A percentile compares a stretch with the other conserved stretches of the same genome.
Evolutionary conservation across 2,113 vertebrate genomes (phyloP).

Genomic region (Phocoena sinus): DNA sequence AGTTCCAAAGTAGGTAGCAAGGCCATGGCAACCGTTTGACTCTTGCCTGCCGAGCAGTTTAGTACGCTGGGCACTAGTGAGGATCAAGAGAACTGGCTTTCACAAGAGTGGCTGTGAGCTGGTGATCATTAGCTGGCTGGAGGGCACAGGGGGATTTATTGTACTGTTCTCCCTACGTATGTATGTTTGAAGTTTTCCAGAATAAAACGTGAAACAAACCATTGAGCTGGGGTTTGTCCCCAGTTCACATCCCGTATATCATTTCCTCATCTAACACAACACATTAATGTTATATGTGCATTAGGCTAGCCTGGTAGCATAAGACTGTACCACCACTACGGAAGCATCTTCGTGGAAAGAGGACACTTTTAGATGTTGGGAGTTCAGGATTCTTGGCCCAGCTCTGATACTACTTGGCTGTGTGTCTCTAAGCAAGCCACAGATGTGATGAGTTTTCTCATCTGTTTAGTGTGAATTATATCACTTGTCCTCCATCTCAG

Average conservation of each 20-base stretch:
- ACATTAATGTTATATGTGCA: background rate
- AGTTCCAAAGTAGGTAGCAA: background rate
- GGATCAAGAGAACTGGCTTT: background rate
- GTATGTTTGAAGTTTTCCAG: background rate
- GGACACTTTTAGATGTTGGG: background rate
- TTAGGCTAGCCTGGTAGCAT: background rate
- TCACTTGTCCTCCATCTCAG: background rate
- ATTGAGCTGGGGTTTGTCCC: background rate
- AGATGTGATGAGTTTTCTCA: background rate
- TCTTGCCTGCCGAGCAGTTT: background rate
- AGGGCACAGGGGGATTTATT: background rate
- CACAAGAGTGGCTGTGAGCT: background rate
- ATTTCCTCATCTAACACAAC: background rate
- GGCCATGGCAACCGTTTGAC: background rate
- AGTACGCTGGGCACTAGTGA: background rate
- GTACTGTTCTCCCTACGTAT: background rate
- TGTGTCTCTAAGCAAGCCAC: slow-evolving; percentile 38
- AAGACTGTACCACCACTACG: background rate
- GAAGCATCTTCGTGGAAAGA: background rate
- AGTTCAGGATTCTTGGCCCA: slow-evolving; percentile 29
- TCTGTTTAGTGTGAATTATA: background rate
- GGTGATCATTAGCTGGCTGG: background rate
- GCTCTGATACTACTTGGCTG: background rate
- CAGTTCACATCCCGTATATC: background rate
- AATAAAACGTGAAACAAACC: background rate